A percentile compares a stretch with the other conserved stretches of the same genome.
phyloP scores from a whole-genome alignment of 2,888 invertebrate genomes.

The Heterodera filipjevi region DNA sequence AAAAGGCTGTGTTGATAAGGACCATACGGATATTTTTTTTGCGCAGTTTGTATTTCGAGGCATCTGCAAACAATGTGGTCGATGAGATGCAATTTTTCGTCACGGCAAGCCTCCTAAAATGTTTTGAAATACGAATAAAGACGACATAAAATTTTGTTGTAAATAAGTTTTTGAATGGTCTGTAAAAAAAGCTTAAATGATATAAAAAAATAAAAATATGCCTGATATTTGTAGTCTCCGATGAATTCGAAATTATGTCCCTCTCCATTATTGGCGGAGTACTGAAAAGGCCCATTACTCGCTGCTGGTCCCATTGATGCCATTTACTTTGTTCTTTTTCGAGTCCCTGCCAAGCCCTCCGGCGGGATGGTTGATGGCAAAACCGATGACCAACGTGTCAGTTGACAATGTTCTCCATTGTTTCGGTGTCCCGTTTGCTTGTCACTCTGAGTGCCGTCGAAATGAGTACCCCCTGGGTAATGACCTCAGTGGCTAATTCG shows the following conservation, averaged over 20 bases:
- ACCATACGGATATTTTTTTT: neutral
- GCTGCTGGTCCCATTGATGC: conserved; percentile 5
- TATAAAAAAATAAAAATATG: neutral
- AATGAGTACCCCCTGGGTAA: conserved; percentile 50
- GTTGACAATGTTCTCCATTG: conserved; percentile 50
- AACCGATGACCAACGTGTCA: conserved; percentile 35
- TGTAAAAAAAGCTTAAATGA: too few species aligned
- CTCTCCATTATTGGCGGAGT: conserved; percentile 41
- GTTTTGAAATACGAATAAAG: neutral
- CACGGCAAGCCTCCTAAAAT: conserved; percentile 32
- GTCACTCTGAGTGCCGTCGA: conserved; percentile 35
- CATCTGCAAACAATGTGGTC: conserved; percentile 32
- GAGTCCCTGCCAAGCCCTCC: conserved; percentile 27
- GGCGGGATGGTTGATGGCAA: conserved; percentile 38
- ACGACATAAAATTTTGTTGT: too few species aligned
- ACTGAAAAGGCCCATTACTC: conserved; percentile 20
- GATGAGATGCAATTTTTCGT: conserved; percentile 41
- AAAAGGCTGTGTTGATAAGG: too few species aligned
- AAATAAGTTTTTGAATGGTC: neutral
- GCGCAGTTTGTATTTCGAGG: neutral
- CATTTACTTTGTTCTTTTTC: conserved; percentile 25
- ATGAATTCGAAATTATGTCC: conserved; percentile 40
- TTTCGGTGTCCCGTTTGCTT: conserved; percentile 31
- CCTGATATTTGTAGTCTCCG: conserved; percentile 47
- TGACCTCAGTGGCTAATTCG: conserved; percentile 40